phyloP scores from a whole-genome alignment of 2,888 invertebrate species.

The Plagiodera versicolora region DNA sequence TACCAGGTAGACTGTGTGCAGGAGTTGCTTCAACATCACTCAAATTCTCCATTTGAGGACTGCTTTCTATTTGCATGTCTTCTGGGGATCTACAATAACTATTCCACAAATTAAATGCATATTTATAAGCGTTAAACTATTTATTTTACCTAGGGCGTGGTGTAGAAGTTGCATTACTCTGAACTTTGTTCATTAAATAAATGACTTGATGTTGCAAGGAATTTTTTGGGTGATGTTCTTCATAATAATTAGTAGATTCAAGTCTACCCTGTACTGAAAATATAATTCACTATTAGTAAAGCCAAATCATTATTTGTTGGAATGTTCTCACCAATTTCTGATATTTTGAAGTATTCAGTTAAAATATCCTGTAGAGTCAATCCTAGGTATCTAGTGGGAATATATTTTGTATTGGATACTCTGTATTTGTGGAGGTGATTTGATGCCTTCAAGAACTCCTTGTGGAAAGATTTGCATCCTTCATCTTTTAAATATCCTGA shows the following conservation, averaged over 20 bases:
- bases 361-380: constrained; percentile 49
- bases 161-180: constrained; percentile 32
- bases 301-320: too few species aligned
- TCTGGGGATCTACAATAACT: constrained; percentile 26
- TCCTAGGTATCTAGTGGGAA: constrained; percentile 48
- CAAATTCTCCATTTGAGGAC: constrained; percentile 22
- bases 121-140: neutral
- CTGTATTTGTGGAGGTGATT: constrained; percentile 40
- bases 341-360: constrained; percentile 48
- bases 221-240: constrained; percentile 34
- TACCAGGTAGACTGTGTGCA: constrained; percentile 39
- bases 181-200: constrained; percentile 43
- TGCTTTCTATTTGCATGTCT: constrained; percentile 25
- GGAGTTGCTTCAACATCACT: constrained; percentile 44
- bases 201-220: constrained; percentile 43
- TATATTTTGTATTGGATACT: constrained; percentile 41
- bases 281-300: too few species aligned
- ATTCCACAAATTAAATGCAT: neutral
- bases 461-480: constrained; percentile 45
- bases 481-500: constrained; percentile 51
- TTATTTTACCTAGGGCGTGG: constrained; percentile 35
- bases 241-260: constrained; percentile 48
- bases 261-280: constrained; percentile 48
- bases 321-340: constrained; percentile 50
- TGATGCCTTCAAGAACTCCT: constrained; percentile 46